Base-by-base conservation (phyloP, 92 coral and sea anemone genomes). In the Phenganax marumi region DNA sequence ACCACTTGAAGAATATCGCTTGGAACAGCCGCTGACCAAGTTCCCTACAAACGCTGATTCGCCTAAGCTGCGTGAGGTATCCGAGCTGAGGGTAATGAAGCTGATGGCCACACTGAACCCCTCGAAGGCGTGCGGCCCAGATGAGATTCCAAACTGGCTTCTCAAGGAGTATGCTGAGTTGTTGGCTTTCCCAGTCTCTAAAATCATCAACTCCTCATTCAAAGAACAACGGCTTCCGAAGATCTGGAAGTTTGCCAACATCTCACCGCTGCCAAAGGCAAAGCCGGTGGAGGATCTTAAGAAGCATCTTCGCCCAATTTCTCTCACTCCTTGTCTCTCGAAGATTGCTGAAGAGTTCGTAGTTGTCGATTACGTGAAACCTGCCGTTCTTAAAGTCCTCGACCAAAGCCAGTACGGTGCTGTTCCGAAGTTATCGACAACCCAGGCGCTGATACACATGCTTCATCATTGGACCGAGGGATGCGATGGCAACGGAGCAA, bases 401-500 rank as follows among this genome's bases (percentile, higher is more conserved):
- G 43, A 33, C 43, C 43, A 1, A 33, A 33, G 43, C 43, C 43
- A 33, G 43, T 33, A 33, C 43, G 43, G 43, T 33, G 43, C 43
- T 33, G 43, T 33, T 33, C 80, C 80, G 47, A 75, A 46, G 26
- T 52, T 60, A 0, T 47, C 72, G 52, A 75, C 80, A 54, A 75
- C 80, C 54, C 80, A 75, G 80, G 80, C 80, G 80, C 80, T 50
- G 80, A 75, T 52, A n/a, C 80, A 75, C 80, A 75, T 75, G 73
- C 71, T 33, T 33, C 43, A 33, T 33, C 43, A 33, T 33, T 33
- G 43, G 43, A 33, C 43, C 43, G 43, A 33, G 43, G 43, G 43
- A 33, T 33, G 43, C 43, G 43, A 33, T 75, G 62, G 80, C 4
- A 33, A 43, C 80, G 17, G 65, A 6, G 21, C 6, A 24, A 22